These are phyloP conservation scores for Chloropsis cyanopogon DNA, from an alignment of 2,113 vertebrate species.

Conservation along the genomic window DNA sequence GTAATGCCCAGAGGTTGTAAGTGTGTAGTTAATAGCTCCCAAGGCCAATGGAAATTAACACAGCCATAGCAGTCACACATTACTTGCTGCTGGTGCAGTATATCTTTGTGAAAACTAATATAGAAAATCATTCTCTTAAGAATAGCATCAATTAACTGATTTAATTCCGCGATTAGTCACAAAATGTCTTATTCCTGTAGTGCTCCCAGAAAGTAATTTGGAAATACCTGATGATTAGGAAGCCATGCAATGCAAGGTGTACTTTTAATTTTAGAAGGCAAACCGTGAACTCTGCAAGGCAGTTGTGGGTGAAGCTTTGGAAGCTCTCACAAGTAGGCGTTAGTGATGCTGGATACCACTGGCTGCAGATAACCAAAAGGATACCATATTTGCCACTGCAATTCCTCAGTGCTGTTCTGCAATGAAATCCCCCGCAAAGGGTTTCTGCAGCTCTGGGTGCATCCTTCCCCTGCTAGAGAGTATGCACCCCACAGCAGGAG, in stretches of 20 bases:
- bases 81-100: conserved; percentile 55
- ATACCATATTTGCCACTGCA: accelerated
- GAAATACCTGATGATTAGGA: conserved; percentile 50
- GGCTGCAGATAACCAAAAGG: background rate
- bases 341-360: background rate
- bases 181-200: conserved; percentile 57
- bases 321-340: background rate
- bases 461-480: accelerated
- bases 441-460: background rate
- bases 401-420: background rate
- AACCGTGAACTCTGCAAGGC: background rate
- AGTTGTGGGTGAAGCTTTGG: background rate
- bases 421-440: background rate
- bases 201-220: conserved; percentile 39
- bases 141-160: conserved; percentile 66
- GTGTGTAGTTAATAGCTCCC: conserved; percentile 62
- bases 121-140: conserved; percentile 67
- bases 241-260: conserved; percentile 8
- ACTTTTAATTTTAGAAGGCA: background rate
- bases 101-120: conserved; percentile 66
- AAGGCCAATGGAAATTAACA: conserved; percentile 62
- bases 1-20: conserved; percentile 61
- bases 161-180: conserved; percentile 61
- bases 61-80: conserved; percentile 41
- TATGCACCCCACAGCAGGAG: background rate